A percentile compares a stretch with the other conserved stretches of the same genome.
phyloP scores from a whole-genome alignment of 2,113 vertebrate genomes.

The Rhea pennata region DNA sequence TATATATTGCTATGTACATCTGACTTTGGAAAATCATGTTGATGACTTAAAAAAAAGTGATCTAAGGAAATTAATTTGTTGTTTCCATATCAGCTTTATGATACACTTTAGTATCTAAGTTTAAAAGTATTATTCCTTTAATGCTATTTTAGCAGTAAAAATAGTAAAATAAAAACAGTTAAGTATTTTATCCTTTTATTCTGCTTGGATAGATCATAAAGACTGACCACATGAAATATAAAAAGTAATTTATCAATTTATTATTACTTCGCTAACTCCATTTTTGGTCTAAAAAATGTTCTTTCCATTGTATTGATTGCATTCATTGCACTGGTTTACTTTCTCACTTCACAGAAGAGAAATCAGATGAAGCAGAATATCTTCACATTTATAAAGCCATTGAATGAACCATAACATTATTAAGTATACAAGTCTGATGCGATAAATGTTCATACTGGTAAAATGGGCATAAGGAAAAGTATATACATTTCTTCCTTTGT shows the following conservation, averaged over 20 bases:
- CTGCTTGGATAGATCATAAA: neutral
- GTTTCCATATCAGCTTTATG: neutral
- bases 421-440: neutral
- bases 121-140: neutral
- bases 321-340: too few relatives aligned
- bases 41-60: neutral
- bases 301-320: too few relatives aligned
- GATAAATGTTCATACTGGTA: neutral
- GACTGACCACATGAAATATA: neutral
- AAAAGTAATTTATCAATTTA: neutral
- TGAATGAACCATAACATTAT: neutral
- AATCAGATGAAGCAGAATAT: neutral
- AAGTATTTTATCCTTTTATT: neutral
- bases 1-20: neutral
- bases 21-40: neutral
- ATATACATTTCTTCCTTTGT: neutral
- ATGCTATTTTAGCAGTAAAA: neutral
- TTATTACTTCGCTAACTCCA: neutral
- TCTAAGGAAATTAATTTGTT: neutral
- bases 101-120: neutral
- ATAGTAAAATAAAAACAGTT: rapidly evolving
- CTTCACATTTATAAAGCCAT: neutral
- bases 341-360: too few relatives aligned
- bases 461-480: neutral
- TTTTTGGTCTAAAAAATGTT: too few relatives aligned